Conservation (phyloP, 1,140 invertebrate genomes). For the Atta cephalotes region DNA sequence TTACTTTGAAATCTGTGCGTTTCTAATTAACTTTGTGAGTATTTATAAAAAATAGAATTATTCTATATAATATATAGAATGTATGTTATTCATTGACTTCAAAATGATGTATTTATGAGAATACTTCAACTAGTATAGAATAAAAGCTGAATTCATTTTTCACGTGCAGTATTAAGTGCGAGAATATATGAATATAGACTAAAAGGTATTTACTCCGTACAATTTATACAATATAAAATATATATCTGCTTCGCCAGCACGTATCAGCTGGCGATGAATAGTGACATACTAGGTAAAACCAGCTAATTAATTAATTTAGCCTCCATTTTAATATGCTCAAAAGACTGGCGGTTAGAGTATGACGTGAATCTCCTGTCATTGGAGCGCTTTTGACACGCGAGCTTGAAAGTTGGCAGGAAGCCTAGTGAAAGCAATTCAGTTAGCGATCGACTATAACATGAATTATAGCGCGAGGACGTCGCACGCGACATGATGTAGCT, state of each 20-base stretch:
- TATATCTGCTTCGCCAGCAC: neutral
- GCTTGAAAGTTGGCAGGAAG: conserved; percentile 62
- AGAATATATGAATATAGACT: neutral
- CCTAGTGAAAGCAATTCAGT: conserved; percentile 45
- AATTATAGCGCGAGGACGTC: conserved; percentile 54
- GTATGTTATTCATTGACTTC: neutral
- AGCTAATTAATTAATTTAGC: conserved; percentile 50
- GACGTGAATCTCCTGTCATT: conserved; percentile 31
- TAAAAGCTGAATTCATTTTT: neutral
- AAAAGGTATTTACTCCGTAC: neutral
- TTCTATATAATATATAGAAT: neutral
- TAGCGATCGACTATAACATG: neutral
- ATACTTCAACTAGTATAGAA: neutral
- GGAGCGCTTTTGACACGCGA: conserved; percentile 49
- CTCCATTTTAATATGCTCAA: conserved; percentile 26
- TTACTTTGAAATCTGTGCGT: neutral
- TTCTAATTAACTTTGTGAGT: neutral
- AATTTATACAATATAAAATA: conserved; percentile 3
- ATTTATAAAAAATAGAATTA: neutral
- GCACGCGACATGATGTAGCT: conserved; percentile 52
- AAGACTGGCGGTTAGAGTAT: neutral
- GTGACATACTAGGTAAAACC: neutral
- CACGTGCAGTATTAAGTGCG: neutral
- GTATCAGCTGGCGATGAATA: neutral
- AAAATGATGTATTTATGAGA: neutral